Percentiles rank a stretch among this genome's conserved stretches.
These are phyloP conservation scores for Cistogaster globosa DNA, from an alignment of 2,888 invertebrate genomes.

Conservation along the genomic window DNA sequence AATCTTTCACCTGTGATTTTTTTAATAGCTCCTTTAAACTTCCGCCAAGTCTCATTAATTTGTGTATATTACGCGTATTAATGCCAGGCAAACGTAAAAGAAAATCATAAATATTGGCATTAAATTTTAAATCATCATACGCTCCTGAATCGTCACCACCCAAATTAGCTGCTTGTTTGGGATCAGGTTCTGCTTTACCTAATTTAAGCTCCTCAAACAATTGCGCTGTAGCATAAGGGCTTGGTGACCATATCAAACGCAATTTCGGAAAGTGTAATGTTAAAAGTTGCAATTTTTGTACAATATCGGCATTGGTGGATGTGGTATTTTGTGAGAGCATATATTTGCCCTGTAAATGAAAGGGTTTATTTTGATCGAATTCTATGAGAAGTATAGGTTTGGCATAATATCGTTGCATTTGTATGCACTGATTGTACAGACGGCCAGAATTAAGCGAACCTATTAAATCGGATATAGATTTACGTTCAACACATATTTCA, in stretches of 20 bases:
- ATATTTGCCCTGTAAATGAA: conserved; percentile 93
- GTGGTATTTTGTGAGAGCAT: conserved; percentile 89
- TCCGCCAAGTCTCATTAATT: conserved; percentile 89
- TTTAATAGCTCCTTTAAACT: conserved; percentile 87
- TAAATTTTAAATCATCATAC: conserved; percentile 87
- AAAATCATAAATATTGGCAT: conserved; percentile 89
- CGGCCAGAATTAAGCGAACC: conserved; percentile 97
- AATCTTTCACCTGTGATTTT: conserved; percentile 84
- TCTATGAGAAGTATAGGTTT: conserved; percentile 96
- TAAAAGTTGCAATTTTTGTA: conserved; percentile 94
- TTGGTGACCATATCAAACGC: conserved; percentile 97
- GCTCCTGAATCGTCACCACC: conserved; percentile 87
- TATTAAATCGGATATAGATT: conserved; percentile 97
- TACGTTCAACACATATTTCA: conserved; percentile 98
- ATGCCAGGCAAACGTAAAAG: conserved; percentile 94
- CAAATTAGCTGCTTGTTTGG: conserved; percentile 88
- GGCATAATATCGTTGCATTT: conserved; percentile 95
- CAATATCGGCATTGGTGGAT: conserved; percentile 88
- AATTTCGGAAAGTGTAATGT: conserved; percentile 97
- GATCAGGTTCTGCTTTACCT: conserved; percentile 91
- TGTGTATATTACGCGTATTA: conserved; percentile 91
- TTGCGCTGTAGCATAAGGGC: conserved; percentile 97
- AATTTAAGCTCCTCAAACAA: conserved; percentile 97
- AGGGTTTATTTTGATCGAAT: conserved; percentile 96
- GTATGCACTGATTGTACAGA: conserved; percentile 96